Evolutionary conservation across 1,140 invertebrate species (phyloP), one percentile per base, ranked within the genome.

Genomic region (Thaumetopoea pityocampa): DNA sequence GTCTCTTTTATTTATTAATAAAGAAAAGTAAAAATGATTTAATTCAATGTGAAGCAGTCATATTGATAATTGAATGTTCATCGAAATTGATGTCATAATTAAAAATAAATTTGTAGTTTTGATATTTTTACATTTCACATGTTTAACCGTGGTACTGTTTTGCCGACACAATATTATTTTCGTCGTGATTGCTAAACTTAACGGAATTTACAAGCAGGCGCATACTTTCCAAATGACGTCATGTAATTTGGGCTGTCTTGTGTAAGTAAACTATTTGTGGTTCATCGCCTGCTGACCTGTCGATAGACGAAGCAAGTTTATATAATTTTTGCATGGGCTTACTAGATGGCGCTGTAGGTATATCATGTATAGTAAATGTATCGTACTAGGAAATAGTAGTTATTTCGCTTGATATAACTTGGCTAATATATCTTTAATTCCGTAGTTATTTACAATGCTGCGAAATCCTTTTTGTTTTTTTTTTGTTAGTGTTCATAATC

Each of bases 141-240:
- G 20, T 35, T 7, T 4, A 14, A 35, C 26, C 18, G 16, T 11
- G 18, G 15, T 6, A 16, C 53, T 48, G 53, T 46, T 54, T 54
- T 57, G 44, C 24, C 54, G 44, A 58, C 41, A 16, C 23, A 22
- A 17, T 10, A 41, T 11, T 23, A 26, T 53, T 57, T 47, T 53
- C 49, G 36, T 35, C 49, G 15, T 38, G 20, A 33, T 12, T 34
- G 28, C 41, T 43, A 45, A 51, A 64, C 57, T 43, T 68, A 67
- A 54, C 65, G 60, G 53, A 72, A 68, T 68, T 58, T 55, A 48
- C n/a, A 67, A 64, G 57, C 54, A 67, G 59, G 43, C 57, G 36
- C 57, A 72, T 72, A 69, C 71, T 74, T 79, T 71, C 69, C 63
- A 65, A 65, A 71, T 73, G 61, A 67, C 74, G 74, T 79, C 74